phyloP scores from a whole-genome alignment of 2,113 vertebrate genomes.

The Pituophis catenifer region DNA sequence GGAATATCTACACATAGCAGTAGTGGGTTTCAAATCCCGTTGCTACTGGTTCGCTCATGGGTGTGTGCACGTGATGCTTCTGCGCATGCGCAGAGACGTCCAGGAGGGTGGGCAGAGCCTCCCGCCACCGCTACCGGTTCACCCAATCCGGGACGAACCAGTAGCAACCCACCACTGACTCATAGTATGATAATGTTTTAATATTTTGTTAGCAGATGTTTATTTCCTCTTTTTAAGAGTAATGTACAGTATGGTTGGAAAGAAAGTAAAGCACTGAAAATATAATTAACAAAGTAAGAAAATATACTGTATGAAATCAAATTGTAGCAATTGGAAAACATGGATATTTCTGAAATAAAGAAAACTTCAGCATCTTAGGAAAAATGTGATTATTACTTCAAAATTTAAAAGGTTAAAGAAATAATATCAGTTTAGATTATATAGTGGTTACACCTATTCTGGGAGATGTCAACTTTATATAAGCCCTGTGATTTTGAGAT shows the following conservation, averaged over 20 bases:
- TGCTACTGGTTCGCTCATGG: no score
- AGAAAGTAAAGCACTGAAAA: background rate
- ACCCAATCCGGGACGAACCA: no score
- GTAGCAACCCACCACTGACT: background rate
- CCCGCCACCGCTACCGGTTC: no score
- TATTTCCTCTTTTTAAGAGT: background rate
- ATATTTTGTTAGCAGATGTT: background rate
- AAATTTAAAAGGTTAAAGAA: no score
- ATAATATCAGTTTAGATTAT: background rate
- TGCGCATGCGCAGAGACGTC: no score
- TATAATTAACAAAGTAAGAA: background rate
- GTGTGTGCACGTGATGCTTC: no score
- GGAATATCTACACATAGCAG: background rate
- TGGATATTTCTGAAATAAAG: background rate
- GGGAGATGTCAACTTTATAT: background rate
- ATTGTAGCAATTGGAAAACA: background rate
- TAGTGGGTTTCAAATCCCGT: no score
- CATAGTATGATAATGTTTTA: background rate
- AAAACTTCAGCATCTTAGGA: no score
- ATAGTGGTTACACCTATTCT: no score
- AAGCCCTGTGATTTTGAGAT: background rate
- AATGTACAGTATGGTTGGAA: background rate
- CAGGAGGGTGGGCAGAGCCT: no score
- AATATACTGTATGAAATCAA: background rate
- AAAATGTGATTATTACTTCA: no score